Base-by-base conservation (phyloP, 2,113 vertebrate genomes). In the Esox niger region DNA sequence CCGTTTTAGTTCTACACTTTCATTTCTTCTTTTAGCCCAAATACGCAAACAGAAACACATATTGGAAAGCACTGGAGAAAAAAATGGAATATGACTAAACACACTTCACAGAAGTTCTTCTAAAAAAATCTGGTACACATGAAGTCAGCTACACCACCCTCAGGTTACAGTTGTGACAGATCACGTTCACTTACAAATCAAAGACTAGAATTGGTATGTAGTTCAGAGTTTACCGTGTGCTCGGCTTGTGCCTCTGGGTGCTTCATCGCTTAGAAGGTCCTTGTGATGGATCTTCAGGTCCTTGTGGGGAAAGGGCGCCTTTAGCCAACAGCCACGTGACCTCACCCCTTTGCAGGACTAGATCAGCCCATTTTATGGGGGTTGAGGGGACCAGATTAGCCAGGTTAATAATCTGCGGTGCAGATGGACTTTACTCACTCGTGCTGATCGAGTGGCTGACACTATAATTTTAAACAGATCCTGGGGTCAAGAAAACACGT, bases 351-450 rank as follows among this genome's bases (percentile, higher is more conserved):
- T 9, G 21, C n/a, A 52, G 26, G 27, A 29, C 26, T 17, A 11
- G 25, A 13, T 1, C 23, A 17, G 11, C 21, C 10, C 35, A 49
- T 58, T 79, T 70, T 77, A 79, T 75, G 58, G 26, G 43, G 57
- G 46, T 21, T 54, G 20, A 17, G 27, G 29, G 29, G 54, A 29
- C 31, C 64, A 82, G 77, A 78, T 82, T 78, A 82, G 62, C 10
- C 60, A 74, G 59, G 82, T 84, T 84, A 84, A 84, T 84, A 49
- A 84, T 82, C 79, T 76, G 68, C 79, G 69, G 52, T 31, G 38
- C 27, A 27, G 49, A 8, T 57, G 78, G 82, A 73, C 82, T 80
- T 84, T 84, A 82, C 74, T 76, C 70, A 10, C 35, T 6, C 10
- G 23, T 32, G 38, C 56, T 76, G 67, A 74, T 79, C 79, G 78